These are phyloP conservation scores for Macrophya alboannulata DNA, from an alignment of 2,888 invertebrate species.

Conservation along the genomic window DNA sequence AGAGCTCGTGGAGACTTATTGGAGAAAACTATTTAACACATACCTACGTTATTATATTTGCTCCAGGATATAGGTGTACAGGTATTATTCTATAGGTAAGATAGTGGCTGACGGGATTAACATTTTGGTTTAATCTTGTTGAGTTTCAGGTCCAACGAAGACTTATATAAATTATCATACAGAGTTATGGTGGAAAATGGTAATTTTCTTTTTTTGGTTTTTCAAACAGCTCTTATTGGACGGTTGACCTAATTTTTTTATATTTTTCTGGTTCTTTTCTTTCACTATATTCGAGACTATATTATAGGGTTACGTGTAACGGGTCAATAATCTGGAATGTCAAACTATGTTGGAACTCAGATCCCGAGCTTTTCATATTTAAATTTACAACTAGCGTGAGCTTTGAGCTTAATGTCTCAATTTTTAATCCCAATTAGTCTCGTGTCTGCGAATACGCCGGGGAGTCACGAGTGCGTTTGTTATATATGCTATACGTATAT, in stretches of 20 bases:
- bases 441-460: slow-evolving; percentile 24
- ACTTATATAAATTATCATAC: background rate
- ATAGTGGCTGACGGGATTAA: background rate
- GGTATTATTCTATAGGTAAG: background rate
- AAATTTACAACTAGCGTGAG: slow-evolving; percentile 39
- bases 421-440: slow-evolving; percentile 53
- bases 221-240: slow-evolving; percentile 4
- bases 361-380: slow-evolving; percentile 18
- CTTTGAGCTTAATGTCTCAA: slow-evolving; percentile 37
- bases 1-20: slow-evolving; percentile 5
- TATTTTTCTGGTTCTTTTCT: background rate
- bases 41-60: background rate
- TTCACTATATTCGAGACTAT: background rate
- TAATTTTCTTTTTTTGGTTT: background rate
- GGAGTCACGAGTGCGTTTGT: slow-evolving; percentile 27
- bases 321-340: slow-evolving; percentile 28
- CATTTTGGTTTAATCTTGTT: slow-evolving; percentile 1
- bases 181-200: background rate
- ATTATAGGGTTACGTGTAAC: slow-evolving; percentile 28
- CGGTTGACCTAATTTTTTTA: slow-evolving; percentile 24
- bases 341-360: background rate
- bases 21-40: slow-evolving; percentile 24
- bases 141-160: background rate
- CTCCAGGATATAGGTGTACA: background rate
- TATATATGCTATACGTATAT: slow-evolving; percentile 19